These are phyloP conservation scores for Temnothorax longispinosus DNA, from an alignment of 1,140 invertebrate species.

Conservation along the genomic window DNA sequence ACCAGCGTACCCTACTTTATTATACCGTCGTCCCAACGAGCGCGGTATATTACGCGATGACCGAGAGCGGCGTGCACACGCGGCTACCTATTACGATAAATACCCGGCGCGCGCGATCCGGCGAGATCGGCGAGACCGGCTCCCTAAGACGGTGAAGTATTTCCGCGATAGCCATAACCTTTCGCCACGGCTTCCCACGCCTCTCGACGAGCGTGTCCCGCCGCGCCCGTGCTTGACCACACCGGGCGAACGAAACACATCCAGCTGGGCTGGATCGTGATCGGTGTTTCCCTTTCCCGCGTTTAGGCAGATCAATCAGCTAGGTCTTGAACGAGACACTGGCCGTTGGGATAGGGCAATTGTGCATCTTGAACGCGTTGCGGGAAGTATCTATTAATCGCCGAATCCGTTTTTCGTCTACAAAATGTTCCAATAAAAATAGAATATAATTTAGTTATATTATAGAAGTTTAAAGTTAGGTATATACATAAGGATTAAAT, in stretches of 20 bases:
- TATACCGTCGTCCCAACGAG: conserved; percentile 15
- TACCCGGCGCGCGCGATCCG: conserved; percentile 59
- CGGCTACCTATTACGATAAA: conserved; percentile 77
- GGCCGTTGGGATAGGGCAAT: background rate
- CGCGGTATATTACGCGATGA: conserved; percentile 49
- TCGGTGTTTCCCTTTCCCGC: conserved; percentile 11
- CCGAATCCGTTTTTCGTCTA: background rate
- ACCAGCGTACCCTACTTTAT: conserved; percentile 14
- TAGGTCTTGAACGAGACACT: background rate
- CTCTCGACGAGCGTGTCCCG: conserved; percentile 54
- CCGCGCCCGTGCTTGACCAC: conserved; percentile 56
- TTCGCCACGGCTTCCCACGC: conserved; percentile 78
- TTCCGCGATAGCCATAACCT: conserved; percentile 80
- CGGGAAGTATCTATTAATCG: too few species aligned
- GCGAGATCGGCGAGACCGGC: conserved; percentile 70
- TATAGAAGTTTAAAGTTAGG: background rate
- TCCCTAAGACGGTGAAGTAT: conserved; percentile 79
- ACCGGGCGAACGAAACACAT: conserved; percentile 45
- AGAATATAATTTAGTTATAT: background rate
- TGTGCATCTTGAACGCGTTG: background rate
- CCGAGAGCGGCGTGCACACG: conserved; percentile 53
- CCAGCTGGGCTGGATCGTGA: conserved; percentile 17
- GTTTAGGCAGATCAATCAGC: background rate
- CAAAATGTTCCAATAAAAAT: background rate
- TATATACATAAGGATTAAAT: background rate